Conservation (phyloP, 2,888 invertebrate genomes). For the Acronicta alni region DNA sequence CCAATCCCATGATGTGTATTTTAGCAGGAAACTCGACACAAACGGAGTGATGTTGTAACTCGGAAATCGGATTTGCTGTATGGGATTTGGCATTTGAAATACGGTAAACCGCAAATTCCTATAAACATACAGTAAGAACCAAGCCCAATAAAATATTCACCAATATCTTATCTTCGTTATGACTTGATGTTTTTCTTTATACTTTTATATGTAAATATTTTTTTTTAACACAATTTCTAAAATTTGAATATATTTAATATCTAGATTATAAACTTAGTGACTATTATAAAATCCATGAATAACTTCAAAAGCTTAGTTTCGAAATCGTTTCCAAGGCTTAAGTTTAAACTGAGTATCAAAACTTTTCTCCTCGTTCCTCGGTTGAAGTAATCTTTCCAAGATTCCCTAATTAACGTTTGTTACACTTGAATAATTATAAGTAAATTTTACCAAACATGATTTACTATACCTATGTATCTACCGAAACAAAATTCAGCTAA, state of each 20-base stretch:
- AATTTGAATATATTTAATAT: not conserved
- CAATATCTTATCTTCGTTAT: no score
- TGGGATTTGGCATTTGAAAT: conserved; percentile 33
- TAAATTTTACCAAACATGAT: conserved; percentile 68
- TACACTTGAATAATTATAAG: conserved; percentile 68
- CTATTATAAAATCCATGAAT: conserved; percentile 5
- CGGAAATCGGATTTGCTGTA: conserved; percentile 51
- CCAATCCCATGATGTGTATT: conserved; percentile 40
- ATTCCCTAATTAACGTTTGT: conserved; percentile 63
- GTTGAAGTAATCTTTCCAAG: conserved; percentile 44
- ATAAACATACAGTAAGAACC: no score
- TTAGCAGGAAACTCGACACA: conserved; percentile 34
- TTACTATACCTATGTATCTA: conserved; percentile 57
- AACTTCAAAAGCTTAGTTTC: conserved; percentile 16
- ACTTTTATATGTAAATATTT: no score
- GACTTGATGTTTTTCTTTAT: not conserved
- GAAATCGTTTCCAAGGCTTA: conserved; percentile 29
- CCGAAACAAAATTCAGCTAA: conserved; percentile 56
- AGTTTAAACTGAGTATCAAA: conserved; percentile 36
- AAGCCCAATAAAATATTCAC: no score
- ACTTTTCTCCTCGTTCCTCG: conserved; percentile 44
- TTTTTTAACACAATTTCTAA: not conserved
- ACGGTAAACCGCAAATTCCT: conserved; percentile 14
- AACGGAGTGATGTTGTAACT: conserved; percentile 46
- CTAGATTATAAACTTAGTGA: not conserved